These are phyloP conservation scores for Catostylus mosaicus DNA, from an alignment of 30 jellyfish, hydroid and myxozoan species.

Conservation along the genomic window DNA sequence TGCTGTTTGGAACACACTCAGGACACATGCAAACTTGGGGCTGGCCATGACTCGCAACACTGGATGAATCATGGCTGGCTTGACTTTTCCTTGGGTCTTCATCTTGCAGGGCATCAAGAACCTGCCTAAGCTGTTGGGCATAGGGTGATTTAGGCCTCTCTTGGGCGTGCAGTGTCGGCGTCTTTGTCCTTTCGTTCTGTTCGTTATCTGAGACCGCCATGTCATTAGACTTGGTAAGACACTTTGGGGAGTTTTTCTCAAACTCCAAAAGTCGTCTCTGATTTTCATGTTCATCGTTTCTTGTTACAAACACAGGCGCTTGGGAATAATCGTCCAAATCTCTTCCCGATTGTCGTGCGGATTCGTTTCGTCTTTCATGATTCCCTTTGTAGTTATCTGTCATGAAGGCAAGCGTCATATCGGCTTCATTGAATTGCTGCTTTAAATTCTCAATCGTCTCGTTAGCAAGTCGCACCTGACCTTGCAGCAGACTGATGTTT, in stretches of 20 bases:
- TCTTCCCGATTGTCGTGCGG: constrained; percentile 19
- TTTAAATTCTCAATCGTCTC: constrained; percentile 89
- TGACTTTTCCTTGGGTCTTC: constrained; percentile 82
- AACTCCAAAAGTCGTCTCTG: constrained; percentile 35
- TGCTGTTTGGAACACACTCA: constrained; percentile 68
- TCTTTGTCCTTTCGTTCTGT: constrained; percentile 29
- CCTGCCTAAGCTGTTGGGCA: constrained; percentile 96
- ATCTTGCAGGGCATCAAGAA: constrained; percentile 91
- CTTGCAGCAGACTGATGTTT: constrained; percentile 89
- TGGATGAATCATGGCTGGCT: constrained; percentile 38
- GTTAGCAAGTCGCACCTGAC: constrained; percentile 90
- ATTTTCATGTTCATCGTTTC: constrained; percentile 51
- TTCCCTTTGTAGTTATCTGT: constrained; percentile 57
- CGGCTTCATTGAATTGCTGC: constrained; percentile 88
- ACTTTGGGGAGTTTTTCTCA: constrained; percentile 50
- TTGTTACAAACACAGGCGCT: constrained; percentile 30
- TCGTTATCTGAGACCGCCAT: constrained; percentile 22
- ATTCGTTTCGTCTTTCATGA: constrained; percentile 20
- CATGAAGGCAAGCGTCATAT: constrained; percentile 62
- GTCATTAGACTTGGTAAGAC: constrained; percentile 28
- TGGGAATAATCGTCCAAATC: constrained; percentile 35
- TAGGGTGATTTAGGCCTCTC: constrained; percentile 89
- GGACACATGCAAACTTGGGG: constrained; percentile 68
- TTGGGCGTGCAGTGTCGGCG: constrained; percentile 51
- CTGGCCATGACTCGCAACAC: constrained; percentile 33